Conservation (phyloP, 2,888 invertebrate genomes). For the Meiosimyza platycephala region DNA sequence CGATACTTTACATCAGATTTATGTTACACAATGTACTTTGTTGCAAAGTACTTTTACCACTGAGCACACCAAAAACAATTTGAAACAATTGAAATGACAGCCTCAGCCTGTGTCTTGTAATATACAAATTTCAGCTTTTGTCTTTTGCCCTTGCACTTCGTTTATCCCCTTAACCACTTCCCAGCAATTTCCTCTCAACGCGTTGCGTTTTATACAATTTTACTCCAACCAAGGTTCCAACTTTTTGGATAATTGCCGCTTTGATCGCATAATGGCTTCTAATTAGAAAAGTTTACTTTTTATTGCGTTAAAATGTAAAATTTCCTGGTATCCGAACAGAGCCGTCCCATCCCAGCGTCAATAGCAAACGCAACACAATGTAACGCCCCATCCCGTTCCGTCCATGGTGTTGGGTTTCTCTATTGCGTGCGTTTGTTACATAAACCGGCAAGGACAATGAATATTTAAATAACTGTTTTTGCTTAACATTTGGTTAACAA, state of each 20-base stretch:
- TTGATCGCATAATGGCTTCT: slow-evolving; percentile 59
- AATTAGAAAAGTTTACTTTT: slow-evolving; percentile 61
- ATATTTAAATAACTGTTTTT: slow-evolving; percentile 32
- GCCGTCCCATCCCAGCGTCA: background rate
- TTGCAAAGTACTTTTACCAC: too few species aligned
- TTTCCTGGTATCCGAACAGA: background rate
- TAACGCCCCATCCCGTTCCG: background rate
- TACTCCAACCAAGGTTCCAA: slow-evolving; percentile 22
- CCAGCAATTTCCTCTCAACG: background rate
- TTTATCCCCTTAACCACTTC: background rate
- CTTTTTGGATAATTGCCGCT: slow-evolving; percentile 43
- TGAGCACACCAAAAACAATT: slow-evolving; percentile 17
- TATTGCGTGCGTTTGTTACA: slow-evolving; percentile 8
- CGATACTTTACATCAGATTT: too few species aligned
- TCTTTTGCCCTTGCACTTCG: background rate
- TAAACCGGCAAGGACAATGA: slow-evolving; percentile 32
- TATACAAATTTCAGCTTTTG: background rate
- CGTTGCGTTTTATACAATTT: background rate
- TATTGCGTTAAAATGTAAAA: slow-evolving; percentile 43
- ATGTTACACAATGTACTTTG: too few species aligned
- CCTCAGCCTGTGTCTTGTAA: background rate
- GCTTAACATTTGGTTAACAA: slow-evolving; percentile 8
- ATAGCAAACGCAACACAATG: too few species aligned
- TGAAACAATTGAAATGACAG: slow-evolving; percentile 35
- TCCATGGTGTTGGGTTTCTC: background rate